These are phyloP conservation scores for Samia ricini DNA, from an alignment of 1,140 invertebrate genomes.

Conservation along the genomic window DNA sequence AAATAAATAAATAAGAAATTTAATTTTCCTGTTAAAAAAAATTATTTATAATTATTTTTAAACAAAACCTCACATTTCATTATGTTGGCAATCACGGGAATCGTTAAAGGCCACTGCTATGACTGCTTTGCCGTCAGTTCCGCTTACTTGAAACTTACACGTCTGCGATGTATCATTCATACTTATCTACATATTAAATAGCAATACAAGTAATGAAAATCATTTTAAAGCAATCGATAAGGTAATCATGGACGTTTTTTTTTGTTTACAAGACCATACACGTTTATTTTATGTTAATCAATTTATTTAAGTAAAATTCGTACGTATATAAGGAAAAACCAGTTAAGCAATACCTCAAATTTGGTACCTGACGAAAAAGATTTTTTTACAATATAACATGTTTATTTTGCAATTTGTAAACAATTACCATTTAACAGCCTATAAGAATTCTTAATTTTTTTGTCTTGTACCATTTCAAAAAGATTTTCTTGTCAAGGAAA, in stretches of 20 bases:
- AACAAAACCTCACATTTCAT: not conserved
- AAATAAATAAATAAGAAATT: too few species aligned
- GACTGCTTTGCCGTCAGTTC: slow-evolving; percentile 14
- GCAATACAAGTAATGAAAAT: not conserved
- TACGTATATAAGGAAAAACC: not conserved
- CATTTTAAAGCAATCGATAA: not conserved
- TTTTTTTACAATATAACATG: not conserved
- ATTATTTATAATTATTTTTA: too few species aligned
- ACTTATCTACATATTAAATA: slow-evolving; percentile 1
- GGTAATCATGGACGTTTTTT: not conserved
- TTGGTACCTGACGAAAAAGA: not conserved
- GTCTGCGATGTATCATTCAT: slow-evolving; percentile 1
- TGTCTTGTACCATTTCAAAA: not conserved
- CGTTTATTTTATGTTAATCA: not conserved
- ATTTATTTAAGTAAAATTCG: not conserved
- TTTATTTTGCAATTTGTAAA: not conserved
- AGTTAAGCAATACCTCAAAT: not conserved
- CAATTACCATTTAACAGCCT: not conserved
- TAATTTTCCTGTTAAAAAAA: too few species aligned
- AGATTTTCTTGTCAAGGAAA: not conserved
- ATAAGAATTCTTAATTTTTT: not conserved
- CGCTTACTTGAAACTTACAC: slow-evolving; percentile 1
- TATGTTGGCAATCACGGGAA: not conserved
- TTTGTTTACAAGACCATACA: not conserved
- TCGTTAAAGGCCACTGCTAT: slow-evolving; percentile 17